A percentile compares a stretch with the other conserved stretches of the same genome.
These are phyloP conservation scores for Scaptomyza montana DNA, from an alignment of 1,140 invertebrate species.

Conservation along the genomic window DNA sequence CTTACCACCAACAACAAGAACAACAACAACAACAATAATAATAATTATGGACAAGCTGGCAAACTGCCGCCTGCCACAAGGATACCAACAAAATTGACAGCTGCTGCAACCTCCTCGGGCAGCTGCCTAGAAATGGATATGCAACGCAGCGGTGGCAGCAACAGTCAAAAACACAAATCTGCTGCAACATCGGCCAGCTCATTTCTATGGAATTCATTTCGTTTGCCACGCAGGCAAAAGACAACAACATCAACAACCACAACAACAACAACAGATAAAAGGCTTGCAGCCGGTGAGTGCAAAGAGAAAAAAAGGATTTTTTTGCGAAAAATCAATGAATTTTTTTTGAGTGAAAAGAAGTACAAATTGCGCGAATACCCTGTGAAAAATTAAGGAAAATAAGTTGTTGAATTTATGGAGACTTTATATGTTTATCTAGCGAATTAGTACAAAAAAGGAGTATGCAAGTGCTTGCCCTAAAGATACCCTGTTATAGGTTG, in stretches of 20 bases:
- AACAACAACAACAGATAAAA: slow-evolving; percentile 24
- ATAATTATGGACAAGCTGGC: slow-evolving; percentile 18
- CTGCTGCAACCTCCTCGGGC: neutral
- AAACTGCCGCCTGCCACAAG: slow-evolving; percentile 53
- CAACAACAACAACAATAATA: slow-evolving; percentile 28
- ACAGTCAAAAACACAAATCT: slow-evolving; percentile 33
- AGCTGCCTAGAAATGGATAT: slow-evolving; percentile 23
- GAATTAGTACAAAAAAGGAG: too few relatives aligned
- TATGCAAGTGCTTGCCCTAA: too few relatives aligned
- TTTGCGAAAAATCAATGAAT: slow-evolving; percentile 27
- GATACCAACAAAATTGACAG: slow-evolving; percentile 59
- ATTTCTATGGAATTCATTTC: slow-evolving; percentile 81
- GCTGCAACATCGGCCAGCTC: slow-evolving; percentile 45
- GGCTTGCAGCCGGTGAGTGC: slow-evolving; percentile 43
- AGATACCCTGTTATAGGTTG: too few relatives aligned
- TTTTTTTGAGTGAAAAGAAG: too few relatives aligned
- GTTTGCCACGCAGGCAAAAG: slow-evolving; percentile 76
- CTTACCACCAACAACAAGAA: slow-evolving; percentile 51
- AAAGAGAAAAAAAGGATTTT: neutral
- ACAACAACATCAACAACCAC: slow-evolving; percentile 33
- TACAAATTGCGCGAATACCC: neutral
- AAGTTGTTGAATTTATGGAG: too few relatives aligned
- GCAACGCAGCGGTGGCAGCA: slow-evolving; percentile 25
- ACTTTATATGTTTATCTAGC: too few relatives aligned
- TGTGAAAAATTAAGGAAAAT: neutral